Evolutionary conservation across 2,888 invertebrate genomes (phyloP), one percentile per base, ranked within the genome.

Genomic region (Agriotes lineatus): DNA sequence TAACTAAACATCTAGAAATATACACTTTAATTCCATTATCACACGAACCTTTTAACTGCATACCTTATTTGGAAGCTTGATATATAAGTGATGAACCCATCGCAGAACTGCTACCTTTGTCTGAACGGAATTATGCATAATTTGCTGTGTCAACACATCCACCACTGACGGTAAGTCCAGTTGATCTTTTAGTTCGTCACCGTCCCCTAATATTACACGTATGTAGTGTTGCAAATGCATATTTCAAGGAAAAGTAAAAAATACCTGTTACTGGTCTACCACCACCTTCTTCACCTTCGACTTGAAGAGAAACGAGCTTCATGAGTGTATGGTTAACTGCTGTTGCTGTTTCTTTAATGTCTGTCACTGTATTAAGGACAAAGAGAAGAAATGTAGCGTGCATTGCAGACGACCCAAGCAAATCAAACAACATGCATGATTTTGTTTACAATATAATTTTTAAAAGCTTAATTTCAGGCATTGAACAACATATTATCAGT

Each of bases 51-150:
- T 33, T 9, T 5, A 33, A 18, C 9, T n/a, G 68, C 57, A 76
- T 81, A 95, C 95, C 87, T 95, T 91, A 67, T 88, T 88, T 0
- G 97, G 96, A 80, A 96, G 89, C 82, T 95, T 93, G 39, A 90
- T 91, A 79, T 97, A 95, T 6, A 99, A 88, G 82, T 97, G 96
- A 81, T 95, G 91, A 74, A 99, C 94, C 99, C 99, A 99, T 77
- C 94, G 91, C 9, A 99, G 86, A 16, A 95, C 94, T 0, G 98
- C 97, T n/a, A 97, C 95, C 86, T 97, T 95, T 0, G 98, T 98
- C 83, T 95, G 95, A 70, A 96, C 95, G 0, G 96, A 93, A 80
- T 92, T 92, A 81, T 96, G 94, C 63, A 90, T 89, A 74, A 97
- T 86, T 85, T 96, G 91, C 80, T 93, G 92, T 1, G 91, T 91